These are phyloP conservation scores for Indicator indicator DNA, from an alignment of 2,113 vertebrate genomes.

Conservation along the genomic window DNA sequence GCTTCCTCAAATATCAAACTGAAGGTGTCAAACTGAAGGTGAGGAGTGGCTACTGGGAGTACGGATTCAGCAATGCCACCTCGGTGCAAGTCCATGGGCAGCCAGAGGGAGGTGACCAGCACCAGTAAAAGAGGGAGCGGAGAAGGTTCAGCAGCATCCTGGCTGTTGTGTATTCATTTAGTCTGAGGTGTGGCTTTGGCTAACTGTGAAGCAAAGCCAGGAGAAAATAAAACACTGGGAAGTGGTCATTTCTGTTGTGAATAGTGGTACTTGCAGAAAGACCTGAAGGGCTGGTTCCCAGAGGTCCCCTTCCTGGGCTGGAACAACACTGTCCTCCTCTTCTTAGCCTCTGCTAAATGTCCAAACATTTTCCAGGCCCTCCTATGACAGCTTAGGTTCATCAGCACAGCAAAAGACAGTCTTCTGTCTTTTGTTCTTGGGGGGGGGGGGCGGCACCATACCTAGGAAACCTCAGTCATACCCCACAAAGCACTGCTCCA, in stretches of 20 bases:
- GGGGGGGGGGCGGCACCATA: neutral
- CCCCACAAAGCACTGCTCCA: neutral
- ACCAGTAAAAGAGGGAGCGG: neutral
- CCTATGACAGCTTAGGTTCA: neutral
- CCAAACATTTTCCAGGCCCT: neutral
- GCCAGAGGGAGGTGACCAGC: neutral
- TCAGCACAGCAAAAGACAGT: neutral
- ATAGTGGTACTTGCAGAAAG: neutral
- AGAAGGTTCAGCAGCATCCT: neutral
- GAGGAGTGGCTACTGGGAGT: neutral
- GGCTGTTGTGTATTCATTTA: neutral
- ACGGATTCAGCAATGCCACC: neutral
- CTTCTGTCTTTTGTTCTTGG: neutral
- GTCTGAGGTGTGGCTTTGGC: neutral
- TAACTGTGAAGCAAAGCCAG: neutral
- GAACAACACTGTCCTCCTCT: neutral
- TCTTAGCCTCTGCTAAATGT: neutral
- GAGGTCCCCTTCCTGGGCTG: neutral
- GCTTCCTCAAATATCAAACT: neutral
- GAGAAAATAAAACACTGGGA: neutral
- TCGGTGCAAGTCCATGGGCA: fast-evolving
- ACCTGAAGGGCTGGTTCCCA: neutral
- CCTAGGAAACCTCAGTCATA: neutral
- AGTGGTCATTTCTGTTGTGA: fast-evolving
- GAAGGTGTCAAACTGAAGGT: neutral